Conservation (phyloP, 2,113 vertebrate genomes). For the Acanthochromis polyacanthus region DNA sequence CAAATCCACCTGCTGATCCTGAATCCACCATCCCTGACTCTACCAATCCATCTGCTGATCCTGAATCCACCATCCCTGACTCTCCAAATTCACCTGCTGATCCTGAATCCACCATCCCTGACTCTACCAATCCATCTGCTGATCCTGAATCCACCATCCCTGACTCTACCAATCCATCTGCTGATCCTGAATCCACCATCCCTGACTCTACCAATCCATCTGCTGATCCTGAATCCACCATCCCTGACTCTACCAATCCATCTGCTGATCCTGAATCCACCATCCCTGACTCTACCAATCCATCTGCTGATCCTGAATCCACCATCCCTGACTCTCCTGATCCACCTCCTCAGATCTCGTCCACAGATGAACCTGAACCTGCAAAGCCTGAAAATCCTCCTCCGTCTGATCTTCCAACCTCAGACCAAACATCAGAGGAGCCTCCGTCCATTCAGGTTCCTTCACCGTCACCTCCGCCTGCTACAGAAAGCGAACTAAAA, state of each 20-base stretch:
- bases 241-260: not conserved
- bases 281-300: not conserved
- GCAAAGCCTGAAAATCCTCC: not conserved
- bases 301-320: not conserved
- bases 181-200: not conserved
- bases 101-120: too few relatives aligned
- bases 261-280: not conserved
- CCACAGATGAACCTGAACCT: conserved; percentile 5
- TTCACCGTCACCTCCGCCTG: not conserved
- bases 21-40: too few relatives aligned
- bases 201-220: not conserved
- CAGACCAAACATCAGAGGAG: conserved; percentile 8
- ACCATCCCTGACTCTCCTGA: conserved; percentile 6
- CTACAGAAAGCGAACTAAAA: conserved; percentile 17
- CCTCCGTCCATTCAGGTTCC: conserved; percentile 2
- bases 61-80: too few relatives aligned
- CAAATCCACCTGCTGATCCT: too few relatives aligned
- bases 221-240: not conserved
- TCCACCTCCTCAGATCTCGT: not conserved
- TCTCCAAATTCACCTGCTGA: too few relatives aligned
- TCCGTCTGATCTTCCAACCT: conserved; percentile 2
- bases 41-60: too few relatives aligned
- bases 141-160: too few relatives aligned
- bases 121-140: too few relatives aligned
- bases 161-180: too few relatives aligned